These are phyloP conservation scores for Branchinecta lynchi DNA, from an alignment of 1,140 invertebrate genomes.

Conservation along the genomic window DNA sequence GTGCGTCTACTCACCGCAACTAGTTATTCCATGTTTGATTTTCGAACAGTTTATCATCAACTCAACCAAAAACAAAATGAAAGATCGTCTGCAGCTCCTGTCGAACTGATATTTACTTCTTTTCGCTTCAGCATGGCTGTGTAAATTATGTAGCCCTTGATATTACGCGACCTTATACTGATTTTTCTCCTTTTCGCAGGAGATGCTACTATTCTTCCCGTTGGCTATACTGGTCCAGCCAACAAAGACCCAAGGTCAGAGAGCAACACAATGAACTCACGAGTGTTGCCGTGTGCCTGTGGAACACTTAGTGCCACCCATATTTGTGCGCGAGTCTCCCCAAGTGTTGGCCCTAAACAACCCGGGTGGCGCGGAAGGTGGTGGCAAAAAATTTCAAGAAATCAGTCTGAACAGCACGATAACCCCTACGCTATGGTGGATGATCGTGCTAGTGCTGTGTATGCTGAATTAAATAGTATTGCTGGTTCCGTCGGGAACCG, in stretches of 20 bases:
- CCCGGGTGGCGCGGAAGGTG: not conserved
- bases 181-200: slow-evolving; percentile 13
- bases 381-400: slow-evolving; percentile 17
- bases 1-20: too few relatives aligned
- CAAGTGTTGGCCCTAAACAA: slow-evolving; percentile 20
- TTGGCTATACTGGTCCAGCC: slow-evolving; percentile 15
- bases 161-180: too few relatives aligned
- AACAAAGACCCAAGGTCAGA: slow-evolving; percentile 11
- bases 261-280: slow-evolving; percentile 11
- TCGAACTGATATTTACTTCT: too few relatives aligned
- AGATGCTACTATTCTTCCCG: slow-evolving; percentile 15
- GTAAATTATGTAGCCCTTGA: too few relatives aligned
- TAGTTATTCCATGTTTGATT: too few relatives aligned
- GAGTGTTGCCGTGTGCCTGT: not conserved
- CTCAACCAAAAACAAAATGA: too few relatives aligned
- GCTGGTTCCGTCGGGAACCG: slow-evolving; percentile 16
- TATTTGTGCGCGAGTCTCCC: slow-evolving; percentile 13
- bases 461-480: slow-evolving; percentile 26
- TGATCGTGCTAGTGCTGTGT: slow-evolving; percentile 26
- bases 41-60: too few relatives aligned
- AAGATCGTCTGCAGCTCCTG: too few relatives aligned
- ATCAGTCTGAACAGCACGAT: slow-evolving; percentile 25
- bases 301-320: not conserved
- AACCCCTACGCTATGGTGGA: slow-evolving; percentile 19
- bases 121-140: too few relatives aligned